Base-by-base conservation (phyloP, 1,140 invertebrate species). In the Bombus balteatus region DNA sequence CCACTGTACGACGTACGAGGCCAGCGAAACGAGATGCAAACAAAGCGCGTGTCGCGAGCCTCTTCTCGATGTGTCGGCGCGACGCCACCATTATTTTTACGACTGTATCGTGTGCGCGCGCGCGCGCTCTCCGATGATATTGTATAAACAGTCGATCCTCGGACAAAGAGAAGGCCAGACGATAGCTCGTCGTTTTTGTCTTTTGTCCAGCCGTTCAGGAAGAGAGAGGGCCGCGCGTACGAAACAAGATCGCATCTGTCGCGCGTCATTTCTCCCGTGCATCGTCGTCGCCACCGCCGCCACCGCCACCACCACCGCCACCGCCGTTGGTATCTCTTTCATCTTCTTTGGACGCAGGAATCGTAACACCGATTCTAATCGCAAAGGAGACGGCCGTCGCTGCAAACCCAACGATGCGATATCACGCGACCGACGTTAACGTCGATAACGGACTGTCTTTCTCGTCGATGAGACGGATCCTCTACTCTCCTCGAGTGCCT, bases 161-260 rank as follows among this genome's bases (percentile, higher is more conserved):
- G 22, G 2, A 39, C 9, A 22, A 37, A 6, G 3, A 34, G 18
- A 37, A 37, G 9, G 9, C 4, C 32, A 25, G 32, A 68, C 32
- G n/a, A 37, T 34, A 32, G 66, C n/a, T 37, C 32, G 5, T 37
- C 18, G 13, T 32, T 5, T n/a, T 34, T 34, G 2, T 41, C 5
- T n/a, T 86, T 71, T 79, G 57, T 25, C 74, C 83, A 96, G 97
- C 97, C 66, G 97, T 98, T 9, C 97, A 98, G 95, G 97, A 97
- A 94, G 97, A 98, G 93, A 94, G 97, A 83, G 97, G 97, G 10
- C 97, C 97, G 2, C 95, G 97, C 73, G 96, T 95, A 90, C 94
- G 92, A 62, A 96, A 95, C 88, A 94, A 92, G 80, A 80, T 84
- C 70, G 41, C 80, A 71, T 5, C 74, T 83, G 18, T 74, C 72